Base-by-base conservation (phyloP, 30 jellyfish, hydroid and myxozoan genomes). In the Nemopilema nomurai region DNA sequence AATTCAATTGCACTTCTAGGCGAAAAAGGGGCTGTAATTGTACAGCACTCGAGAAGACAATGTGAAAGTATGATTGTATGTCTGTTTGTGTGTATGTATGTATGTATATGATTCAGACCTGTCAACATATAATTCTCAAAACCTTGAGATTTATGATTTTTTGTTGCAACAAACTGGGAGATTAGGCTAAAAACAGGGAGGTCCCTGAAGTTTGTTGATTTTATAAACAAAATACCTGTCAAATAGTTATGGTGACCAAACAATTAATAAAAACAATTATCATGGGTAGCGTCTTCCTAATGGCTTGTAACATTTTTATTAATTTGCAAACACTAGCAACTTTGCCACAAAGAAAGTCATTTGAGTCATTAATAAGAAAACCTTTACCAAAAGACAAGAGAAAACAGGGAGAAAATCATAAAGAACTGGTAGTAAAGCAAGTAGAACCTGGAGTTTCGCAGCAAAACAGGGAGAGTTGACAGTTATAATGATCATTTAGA, bases 111-210 rank as follows among this genome's bases (percentile, higher is more conserved):
- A 6, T 41, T 41, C 17, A 64, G 74, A 64, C 74, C 32, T 64
- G 74, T 64, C 74, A 64, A 64, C 74, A 6, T 26, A 64, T 3
- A 64, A 64, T 64, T 64, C 17, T 64, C 74, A 64, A 64, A 64
- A 64, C 31, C 17, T 64, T 21, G 74, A 64, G 74, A 64, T 64
- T 64, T 64, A 4, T 3, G 32, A 26, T 64, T 64, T 64, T 64
- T 64, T 26, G 31, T 64, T 3, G 74, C 6, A 17, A 64, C 6
- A 64, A 64, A 64, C 74, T 3, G 74, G 74, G 74, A 64, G 74
- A 64, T 64, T 64, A 3, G 74, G 74, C 74, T 17, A 64, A 64
- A 64, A 6, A 64, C 74, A 64, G 32, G 31, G 74, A 21, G 74
- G 17, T 64, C 74, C 31, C 74, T 64, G 74, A 17, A 3, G 17